Base-by-base conservation (phyloP, 2,797 vertebrate genomes). In the Aldrovandia affinis region DNA sequence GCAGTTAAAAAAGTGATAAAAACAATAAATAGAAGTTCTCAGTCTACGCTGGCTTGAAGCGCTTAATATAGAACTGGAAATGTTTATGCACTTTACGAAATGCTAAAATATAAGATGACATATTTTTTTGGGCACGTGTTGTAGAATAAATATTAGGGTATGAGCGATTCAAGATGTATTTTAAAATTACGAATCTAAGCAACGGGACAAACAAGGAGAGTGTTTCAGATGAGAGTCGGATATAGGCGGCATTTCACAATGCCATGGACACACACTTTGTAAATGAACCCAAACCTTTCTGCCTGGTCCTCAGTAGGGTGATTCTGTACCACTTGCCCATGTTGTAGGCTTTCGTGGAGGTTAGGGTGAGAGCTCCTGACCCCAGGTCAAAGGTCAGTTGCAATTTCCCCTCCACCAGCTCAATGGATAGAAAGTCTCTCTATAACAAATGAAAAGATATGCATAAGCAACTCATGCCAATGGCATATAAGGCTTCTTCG, bases 351-450 rank as follows among this genome's bases (percentile, higher is more conserved):
- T 92, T 96, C 81, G 92, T 95, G 5, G 98, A 98, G 6, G 91
- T 95, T 84, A 98, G 93, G 30, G 90, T 91, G 78, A 98, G 94
- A 52, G 96, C 94, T 59, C 98, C 97, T 15, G 97, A 98, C 15
- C 98, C 98, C 1, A 99, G 95, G 90, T 99, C 98, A 88, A 97
- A 96, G 63, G 94, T 96, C 82, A 97, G 85, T 83, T 94, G 96
- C 65, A 99, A 94, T 89, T 86, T 96, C 4, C 98, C 98, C 39
- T 95, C 96, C 28, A 96, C 93, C 88, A 99, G 91, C 88, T 99
- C 98, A 0, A 99, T 94, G 57, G 97, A 97, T 85, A 99, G 91
- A 89, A 97, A 99, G 92, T 99, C 98, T 91, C 94, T 97, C 98
- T 99, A 90, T 33, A 86, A 81, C 82, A 83, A 12, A 83, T 77